Evolutionary conservation across 2,888 invertebrate genomes (phyloP).

Genomic region (Drosophila dives): DNA sequence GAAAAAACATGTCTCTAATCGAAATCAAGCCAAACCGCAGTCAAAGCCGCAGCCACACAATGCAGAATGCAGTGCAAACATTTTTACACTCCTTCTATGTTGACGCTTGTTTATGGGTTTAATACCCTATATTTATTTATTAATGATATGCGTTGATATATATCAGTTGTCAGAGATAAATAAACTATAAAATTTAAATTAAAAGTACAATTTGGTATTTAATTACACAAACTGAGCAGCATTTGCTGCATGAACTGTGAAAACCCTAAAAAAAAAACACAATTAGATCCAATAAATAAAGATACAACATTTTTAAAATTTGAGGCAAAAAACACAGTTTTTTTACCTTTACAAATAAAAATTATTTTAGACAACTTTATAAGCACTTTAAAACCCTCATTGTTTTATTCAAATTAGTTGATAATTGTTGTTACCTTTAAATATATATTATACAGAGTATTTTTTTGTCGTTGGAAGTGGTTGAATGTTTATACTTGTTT

Average conservation of each 20-base stretch:
- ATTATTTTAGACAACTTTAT: background rate
- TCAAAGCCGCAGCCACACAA: conserved; percentile 17
- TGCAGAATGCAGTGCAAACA: conserved; percentile 13
- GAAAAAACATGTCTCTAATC: conserved; percentile 51
- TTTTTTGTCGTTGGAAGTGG: background rate
- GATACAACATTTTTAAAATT: background rate
- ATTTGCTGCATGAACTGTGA: background rate
- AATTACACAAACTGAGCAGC: background rate
- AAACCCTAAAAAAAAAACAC: background rate
- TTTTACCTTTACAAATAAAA: background rate
- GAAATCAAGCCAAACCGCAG: conserved; percentile 53
- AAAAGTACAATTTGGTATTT: background rate
- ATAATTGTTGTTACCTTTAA: background rate
- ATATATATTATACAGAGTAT: background rate
- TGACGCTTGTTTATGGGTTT: background rate
- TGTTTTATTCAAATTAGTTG: background rate
- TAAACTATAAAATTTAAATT: background rate
- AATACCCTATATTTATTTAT: background rate
- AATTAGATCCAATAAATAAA: background rate
- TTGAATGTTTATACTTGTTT: background rate
- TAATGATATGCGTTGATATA: background rate
- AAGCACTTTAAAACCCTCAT: background rate
- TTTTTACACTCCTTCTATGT: background rate
- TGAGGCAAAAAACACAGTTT: background rate
- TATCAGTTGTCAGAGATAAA: background rate